These are phyloP conservation scores for Zaprionus inermis DNA, from an alignment of 1,140 invertebrate genomes.

Conservation along the genomic window DNA sequence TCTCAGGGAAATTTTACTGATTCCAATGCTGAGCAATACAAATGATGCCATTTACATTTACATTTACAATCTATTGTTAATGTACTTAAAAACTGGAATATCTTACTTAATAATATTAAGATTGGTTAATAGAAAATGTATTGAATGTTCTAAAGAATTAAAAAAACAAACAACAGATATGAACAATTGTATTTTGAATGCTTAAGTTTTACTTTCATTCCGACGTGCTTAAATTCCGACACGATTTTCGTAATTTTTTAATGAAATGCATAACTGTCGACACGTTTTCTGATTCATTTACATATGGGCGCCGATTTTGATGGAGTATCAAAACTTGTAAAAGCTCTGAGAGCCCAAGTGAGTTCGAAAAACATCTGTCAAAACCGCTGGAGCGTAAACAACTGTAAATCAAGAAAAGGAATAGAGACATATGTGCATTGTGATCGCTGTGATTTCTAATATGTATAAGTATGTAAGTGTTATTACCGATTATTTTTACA, in stretches of 20 bases:
- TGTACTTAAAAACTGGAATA: slow-evolving; percentile 9
- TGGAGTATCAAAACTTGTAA: neutral
- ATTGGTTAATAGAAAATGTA: slow-evolving; percentile 2
- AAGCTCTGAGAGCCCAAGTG: neutral
- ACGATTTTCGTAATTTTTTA: neutral
- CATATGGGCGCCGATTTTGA: neutral
- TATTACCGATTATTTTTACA: neutral
- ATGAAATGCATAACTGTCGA: neutral
- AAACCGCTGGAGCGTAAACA: neutral
- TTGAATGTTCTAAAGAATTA: neutral
- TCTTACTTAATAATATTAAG: neutral
- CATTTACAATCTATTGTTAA: neutral
- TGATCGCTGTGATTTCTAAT: neutral
- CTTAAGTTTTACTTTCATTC: too few relatives aligned
- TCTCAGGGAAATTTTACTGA: neutral
- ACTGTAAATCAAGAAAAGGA: neutral
- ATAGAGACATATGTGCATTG: neutral
- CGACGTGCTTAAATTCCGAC: neutral
- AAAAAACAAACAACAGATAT: neutral
- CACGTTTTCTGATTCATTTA: neutral
- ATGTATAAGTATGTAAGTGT: neutral
- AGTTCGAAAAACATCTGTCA: neutral
- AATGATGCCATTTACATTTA: neutral
- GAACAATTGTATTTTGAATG: too few relatives aligned
- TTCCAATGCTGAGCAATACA: neutral